Evolutionary conservation across 1,140 invertebrate species (phyloP).

Genomic region (Lepidostoma basale): DNA sequence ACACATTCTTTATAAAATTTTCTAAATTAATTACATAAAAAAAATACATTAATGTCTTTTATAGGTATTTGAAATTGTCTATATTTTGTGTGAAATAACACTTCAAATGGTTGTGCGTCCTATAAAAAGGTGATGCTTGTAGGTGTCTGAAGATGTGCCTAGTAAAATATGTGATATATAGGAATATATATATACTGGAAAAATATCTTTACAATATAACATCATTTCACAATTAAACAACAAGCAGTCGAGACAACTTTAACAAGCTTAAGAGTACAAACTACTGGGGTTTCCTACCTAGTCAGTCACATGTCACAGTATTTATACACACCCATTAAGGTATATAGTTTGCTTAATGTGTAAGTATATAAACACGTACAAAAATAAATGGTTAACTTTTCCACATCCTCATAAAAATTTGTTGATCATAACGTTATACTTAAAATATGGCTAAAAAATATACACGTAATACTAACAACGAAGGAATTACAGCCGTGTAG

Average conservation of each 20-base stretch:
- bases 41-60: no score
- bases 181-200: neutral
- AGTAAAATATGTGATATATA: neutral
- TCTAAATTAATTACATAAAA: no score
- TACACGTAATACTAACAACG: neutral
- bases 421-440: neutral
- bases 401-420: neutral
- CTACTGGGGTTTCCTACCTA: neutral
- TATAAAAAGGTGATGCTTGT: no score
- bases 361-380: neutral
- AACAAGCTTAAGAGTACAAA: neutral
- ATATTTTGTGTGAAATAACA: no score
- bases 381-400: conserved; percentile 22
- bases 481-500: neutral
- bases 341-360: neutral
- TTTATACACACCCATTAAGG: neutral
- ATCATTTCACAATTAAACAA: neutral
- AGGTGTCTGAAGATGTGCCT: no score
- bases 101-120: no score
- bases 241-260: neutral
- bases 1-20: no score
- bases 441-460: neutral
- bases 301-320: neutral
- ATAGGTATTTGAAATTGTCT: no score
- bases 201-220: neutral